phyloP scores from a whole-genome alignment of 2,797 vertebrate species.

The Pipistrellus kuhlii region DNA sequence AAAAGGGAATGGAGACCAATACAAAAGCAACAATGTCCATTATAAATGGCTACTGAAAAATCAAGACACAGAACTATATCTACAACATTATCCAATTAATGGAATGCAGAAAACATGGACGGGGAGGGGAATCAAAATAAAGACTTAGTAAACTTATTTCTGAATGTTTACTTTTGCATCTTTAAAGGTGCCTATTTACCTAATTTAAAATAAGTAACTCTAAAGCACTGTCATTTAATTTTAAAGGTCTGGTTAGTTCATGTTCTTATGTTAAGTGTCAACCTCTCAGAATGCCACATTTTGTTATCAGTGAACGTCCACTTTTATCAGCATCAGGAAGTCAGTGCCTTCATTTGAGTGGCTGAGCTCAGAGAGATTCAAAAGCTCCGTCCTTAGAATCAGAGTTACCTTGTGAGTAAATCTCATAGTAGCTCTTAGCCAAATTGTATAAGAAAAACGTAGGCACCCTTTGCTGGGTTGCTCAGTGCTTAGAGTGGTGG shows the following conservation, averaged over 20 bases:
- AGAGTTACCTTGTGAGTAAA: not conserved
- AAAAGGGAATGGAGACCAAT: not conserved
- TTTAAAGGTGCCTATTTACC: not conserved
- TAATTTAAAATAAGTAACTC: not conserved
- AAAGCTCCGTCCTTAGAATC: not conserved
- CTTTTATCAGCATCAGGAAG: not conserved
- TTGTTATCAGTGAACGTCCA: not conserved
- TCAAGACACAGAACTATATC: not conserved
- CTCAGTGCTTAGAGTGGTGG: no score
- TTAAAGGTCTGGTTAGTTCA: not conserved
- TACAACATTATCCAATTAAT: not conserved
- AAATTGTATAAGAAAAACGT: not conserved
- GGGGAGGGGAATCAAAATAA: not conserved
- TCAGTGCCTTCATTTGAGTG: not conserved
- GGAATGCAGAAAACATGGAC: not conserved
- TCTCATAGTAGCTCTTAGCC: not conserved
- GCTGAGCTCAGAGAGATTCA: not conserved
- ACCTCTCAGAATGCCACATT: not conserved
- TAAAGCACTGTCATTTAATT: not conserved
- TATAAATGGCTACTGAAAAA: not conserved
- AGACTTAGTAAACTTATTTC: conserved; percentile 9
- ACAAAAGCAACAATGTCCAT: not conserved
- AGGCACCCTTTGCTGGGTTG: not conserved
- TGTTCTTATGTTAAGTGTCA: not conserved
- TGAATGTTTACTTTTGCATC: not conserved